Conservation (phyloP, 2,888 invertebrate species). For the Drosophila tripunctata region DNA sequence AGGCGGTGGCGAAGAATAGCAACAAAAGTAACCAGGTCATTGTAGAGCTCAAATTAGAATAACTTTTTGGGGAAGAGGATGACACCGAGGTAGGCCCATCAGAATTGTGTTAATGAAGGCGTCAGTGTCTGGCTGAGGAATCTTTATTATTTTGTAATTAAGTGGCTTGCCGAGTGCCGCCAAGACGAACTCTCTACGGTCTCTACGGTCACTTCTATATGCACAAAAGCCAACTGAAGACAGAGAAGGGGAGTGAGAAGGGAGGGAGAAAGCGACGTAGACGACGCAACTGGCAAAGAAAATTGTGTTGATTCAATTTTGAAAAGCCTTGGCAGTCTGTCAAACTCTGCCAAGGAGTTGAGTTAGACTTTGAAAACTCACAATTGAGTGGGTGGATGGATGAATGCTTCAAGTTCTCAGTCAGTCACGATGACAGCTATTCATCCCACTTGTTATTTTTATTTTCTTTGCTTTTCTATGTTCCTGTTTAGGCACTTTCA, state of each 20-base stretch:
- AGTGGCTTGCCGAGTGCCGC: slow-evolving; percentile 71
- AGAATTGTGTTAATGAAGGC: slow-evolving; percentile 70
- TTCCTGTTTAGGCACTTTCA: slow-evolving; percentile 40
- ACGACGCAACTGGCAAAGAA: slow-evolving; percentile 51
- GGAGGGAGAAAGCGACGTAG: slow-evolving; percentile 14
- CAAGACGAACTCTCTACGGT: slow-evolving; percentile 25
- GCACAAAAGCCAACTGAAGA: slow-evolving; percentile 36
- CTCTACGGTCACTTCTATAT: slow-evolving; percentile 63
- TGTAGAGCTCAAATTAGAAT: slow-evolving; percentile 64
- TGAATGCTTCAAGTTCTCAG: slow-evolving; percentile 12
- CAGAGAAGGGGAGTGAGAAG: not conserved
- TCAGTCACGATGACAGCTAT: slow-evolving; percentile 46
- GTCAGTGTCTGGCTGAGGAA: slow-evolving; percentile 63
- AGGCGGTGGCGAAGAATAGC: no score
- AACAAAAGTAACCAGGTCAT: slow-evolving; percentile 72
- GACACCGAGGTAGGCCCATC: slow-evolving; percentile 26
- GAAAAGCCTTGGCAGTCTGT: slow-evolving; percentile 61
- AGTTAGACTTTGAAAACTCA: slow-evolving; percentile 24
- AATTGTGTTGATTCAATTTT: slow-evolving; percentile 78
- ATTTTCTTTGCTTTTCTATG: not conserved
- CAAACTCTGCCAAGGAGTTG: slow-evolving; percentile 49
- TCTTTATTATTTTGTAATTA: slow-evolving; percentile 80
- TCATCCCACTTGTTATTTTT: slow-evolving; percentile 61
- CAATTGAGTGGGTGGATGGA: slow-evolving; percentile 26
- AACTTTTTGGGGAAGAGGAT: slow-evolving; percentile 31